These are phyloP conservation scores for Parnassius smintheus DNA, from an alignment of 2,888 invertebrate species.

Conservation along the genomic window DNA sequence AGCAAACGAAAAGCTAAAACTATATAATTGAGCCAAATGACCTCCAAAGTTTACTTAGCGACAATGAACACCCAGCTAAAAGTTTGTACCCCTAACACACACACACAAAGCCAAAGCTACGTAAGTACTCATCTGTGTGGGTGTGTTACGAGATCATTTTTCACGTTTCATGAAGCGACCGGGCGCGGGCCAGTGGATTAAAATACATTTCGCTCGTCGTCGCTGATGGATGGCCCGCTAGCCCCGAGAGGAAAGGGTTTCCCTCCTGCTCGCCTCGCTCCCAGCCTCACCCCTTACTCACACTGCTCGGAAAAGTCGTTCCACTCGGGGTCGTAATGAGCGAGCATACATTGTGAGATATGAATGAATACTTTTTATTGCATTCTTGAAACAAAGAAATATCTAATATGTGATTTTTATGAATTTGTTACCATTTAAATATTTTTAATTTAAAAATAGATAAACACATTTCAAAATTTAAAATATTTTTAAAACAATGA, in stretches of 20 bases:
- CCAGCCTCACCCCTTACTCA: conserved; percentile 25
- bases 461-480: too few species aligned
- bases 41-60: conserved; percentile 23
- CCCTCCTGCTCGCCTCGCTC: conserved; percentile 37
- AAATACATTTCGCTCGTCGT: conserved; percentile 76
- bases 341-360: conserved; percentile 41
- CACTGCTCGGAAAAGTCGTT: conserved; percentile 12
- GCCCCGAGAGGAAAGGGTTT: conserved; percentile 63
- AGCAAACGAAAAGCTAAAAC: not conserved
- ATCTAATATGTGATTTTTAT: too few species aligned
- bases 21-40: not conserved
- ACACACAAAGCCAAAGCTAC: conserved; percentile 28
- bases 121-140: conserved; percentile 32
- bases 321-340: conserved; percentile 38
- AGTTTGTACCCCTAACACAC: conserved; percentile 34
- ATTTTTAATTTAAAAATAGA: too few species aligned
- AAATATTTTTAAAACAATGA: too few species aligned
- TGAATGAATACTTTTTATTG: conserved; percentile 2
- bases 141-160: conserved; percentile 69
- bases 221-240: conserved; percentile 67
- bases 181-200: conserved; percentile 74
- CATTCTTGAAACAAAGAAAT: not conserved
- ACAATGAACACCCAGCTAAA: conserved; percentile 33
- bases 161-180: conserved; percentile 78
- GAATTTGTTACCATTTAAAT: too few species aligned